Percentiles rank a stretch among this genome's conserved stretches.
phyloP scores from a whole-genome alignment of 1,140 invertebrate genomes.

The Andricus grossulariae region DNA sequence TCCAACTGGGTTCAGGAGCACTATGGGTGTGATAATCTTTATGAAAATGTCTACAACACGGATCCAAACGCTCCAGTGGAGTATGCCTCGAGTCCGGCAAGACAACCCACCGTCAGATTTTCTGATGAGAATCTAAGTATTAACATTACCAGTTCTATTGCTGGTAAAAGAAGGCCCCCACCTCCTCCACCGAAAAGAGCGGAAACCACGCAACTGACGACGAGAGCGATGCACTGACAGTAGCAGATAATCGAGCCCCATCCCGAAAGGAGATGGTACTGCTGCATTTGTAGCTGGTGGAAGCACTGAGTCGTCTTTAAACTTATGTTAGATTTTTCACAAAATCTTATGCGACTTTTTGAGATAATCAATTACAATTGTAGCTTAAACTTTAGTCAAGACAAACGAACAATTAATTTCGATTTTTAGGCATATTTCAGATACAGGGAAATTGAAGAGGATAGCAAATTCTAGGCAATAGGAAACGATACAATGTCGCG shows the following conservation, averaged over 20 bases:
- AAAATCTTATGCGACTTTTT: conserved; percentile 30
- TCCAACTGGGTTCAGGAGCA: conserved; percentile 94
- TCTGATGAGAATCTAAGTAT: conserved; percentile 64
- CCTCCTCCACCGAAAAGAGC: conserved; percentile 87
- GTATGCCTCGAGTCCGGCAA: conserved; percentile 64
- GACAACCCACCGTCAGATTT: conserved; percentile 62
- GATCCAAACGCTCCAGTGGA: conserved; percentile 64
- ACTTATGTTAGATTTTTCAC: background rate
- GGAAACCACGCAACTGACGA: conserved; percentile 84
- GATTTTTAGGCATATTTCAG: conserved; percentile 14
- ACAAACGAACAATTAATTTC: background rate
- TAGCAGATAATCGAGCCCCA: conserved; percentile 70
- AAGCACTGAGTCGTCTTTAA: conserved; percentile 56
- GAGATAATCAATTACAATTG: conserved; percentile 28
- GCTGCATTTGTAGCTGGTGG: conserved; percentile 70
- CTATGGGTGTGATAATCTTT: conserved; percentile 82
- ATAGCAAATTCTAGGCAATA: conserved; percentile 16
- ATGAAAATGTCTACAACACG: conserved; percentile 79
- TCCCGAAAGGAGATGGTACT: conserved; percentile 65
- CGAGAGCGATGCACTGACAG: conserved; percentile 74
- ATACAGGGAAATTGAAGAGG: conserved; percentile 12
- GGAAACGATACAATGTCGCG: conserved; percentile 18
- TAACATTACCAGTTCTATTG: conserved; percentile 66
- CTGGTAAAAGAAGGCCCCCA: conserved; percentile 80
- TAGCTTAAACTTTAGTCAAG: conserved; percentile 27